phyloP scores from a whole-genome alignment of 1,140 invertebrate species.

The Zaprionus ghesquierei region DNA sequence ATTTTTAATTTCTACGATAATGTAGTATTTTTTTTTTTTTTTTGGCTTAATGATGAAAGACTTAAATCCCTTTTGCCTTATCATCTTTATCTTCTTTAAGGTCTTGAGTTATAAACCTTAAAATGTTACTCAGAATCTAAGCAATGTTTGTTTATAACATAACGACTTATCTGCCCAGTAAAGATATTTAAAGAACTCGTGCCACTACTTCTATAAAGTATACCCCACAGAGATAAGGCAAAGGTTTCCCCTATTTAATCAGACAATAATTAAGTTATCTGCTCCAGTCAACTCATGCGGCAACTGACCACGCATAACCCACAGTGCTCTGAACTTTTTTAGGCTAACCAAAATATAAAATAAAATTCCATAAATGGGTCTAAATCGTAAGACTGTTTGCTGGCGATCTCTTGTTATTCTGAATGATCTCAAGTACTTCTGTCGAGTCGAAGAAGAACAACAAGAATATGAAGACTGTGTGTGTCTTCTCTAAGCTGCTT shows the following conservation, averaged over 20 bases:
- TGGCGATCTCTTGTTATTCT: not conserved
- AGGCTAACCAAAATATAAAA: not conserved
- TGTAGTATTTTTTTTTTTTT: too few species aligned
- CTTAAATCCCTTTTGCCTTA: too few species aligned
- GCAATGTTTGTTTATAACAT: not conserved
- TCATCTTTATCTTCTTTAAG: too few species aligned
- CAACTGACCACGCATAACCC: not conserved
- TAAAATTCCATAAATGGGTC: not conserved
- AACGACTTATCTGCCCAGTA: not conserved
- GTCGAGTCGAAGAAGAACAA: not conserved
- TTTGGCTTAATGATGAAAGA: too few species aligned
- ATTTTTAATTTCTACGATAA: too few species aligned
- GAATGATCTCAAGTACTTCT: conserved; percentile 19
- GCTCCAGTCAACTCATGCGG: not conserved
- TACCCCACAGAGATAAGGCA: not conserved
- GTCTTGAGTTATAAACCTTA: too few species aligned
- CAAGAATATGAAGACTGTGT: not conserved
- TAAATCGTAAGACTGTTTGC: not conserved
- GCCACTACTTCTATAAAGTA: not conserved
- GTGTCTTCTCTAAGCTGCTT: conserved; percentile 6
- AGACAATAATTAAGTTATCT: not conserved
- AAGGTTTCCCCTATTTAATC: not conserved
- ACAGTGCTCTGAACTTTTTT: not conserved
- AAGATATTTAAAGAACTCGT: not conserved
- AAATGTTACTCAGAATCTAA: not conserved